Conservation (phyloP, 2,888 invertebrate species). For the Trissoscelio sp. region DNA sequence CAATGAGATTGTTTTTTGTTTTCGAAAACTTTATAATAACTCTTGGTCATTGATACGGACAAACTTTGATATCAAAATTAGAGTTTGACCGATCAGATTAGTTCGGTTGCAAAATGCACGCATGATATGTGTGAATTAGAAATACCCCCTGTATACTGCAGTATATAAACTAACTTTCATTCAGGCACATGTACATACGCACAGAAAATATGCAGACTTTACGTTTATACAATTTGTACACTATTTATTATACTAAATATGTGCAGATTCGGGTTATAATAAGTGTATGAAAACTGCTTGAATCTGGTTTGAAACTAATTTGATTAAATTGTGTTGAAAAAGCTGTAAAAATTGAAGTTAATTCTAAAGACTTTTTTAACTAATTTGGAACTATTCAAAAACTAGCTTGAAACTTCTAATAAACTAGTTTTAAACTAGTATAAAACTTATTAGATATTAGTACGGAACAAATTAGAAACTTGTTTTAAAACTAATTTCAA, state of each 20-base stretch:
- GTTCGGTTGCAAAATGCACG: constrained; percentile 3
- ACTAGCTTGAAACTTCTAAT: too few relatives aligned
- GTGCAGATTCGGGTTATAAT: too few relatives aligned
- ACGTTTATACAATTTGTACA: constrained; percentile 33
- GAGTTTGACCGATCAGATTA: not conserved
- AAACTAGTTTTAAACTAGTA: too few relatives aligned
- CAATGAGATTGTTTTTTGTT: not conserved
- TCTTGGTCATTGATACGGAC: not conserved
- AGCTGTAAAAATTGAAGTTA: too few relatives aligned
- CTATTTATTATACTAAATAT: constrained; percentile 6
- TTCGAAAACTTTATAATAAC: not conserved
- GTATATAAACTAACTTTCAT: constrained; percentile 13
- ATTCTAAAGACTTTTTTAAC: too few relatives aligned
- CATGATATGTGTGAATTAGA: constrained; percentile 13
- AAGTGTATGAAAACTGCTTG: too few relatives aligned
- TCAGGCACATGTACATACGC: constrained; percentile 12
- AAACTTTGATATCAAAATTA: constrained; percentile 4
- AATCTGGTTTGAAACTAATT: too few relatives aligned
- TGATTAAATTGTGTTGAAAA: too few relatives aligned
- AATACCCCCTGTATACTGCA: constrained; percentile 5
- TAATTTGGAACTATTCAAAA: too few relatives aligned
- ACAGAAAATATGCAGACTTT: not conserved
- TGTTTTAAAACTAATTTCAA: too few relatives aligned
- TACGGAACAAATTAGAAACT: too few relatives aligned
- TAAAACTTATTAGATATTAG: too few relatives aligned